These are phyloP conservation scores for Salvelinus alpinus DNA, from an alignment of 2,113 vertebrate species.

Conservation along the genomic window DNA sequence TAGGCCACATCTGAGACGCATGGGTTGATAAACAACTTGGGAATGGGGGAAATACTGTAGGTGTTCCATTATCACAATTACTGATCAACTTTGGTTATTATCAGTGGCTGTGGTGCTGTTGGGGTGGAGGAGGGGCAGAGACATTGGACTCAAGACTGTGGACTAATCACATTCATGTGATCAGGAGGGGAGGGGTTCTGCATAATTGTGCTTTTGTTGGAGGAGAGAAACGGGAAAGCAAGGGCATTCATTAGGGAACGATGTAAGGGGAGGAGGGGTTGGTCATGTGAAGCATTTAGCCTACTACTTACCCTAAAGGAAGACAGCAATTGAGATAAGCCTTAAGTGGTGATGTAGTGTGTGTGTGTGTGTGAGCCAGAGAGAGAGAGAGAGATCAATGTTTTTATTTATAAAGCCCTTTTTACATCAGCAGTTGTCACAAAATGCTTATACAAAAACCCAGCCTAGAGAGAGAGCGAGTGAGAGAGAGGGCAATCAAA, in stretches of 20 bases:
- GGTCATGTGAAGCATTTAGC: slow-evolving; percentile 46
- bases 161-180: slow-evolving; percentile 43
- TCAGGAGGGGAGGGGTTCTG: slow-evolving; percentile 32
- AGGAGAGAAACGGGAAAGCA: slow-evolving; percentile 49
- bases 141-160: slow-evolving; percentile 5
- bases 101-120: not conserved
- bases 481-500: too few species aligned
- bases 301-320: too few species aligned
- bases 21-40: not conserved
- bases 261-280: slow-evolving; percentile 21
- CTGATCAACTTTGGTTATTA: slow-evolving; percentile 5
- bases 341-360: too few species aligned
- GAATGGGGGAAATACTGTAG: not conserved
- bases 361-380: too few species aligned
- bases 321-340: not conserved
- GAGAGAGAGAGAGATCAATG: too few species aligned
- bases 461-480: too few species aligned
- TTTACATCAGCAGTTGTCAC: too few species aligned
- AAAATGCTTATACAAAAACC: too few species aligned
- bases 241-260: slow-evolving; percentile 34
- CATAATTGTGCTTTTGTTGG: slow-evolving; percentile 45
- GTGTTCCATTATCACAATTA: slow-evolving; percentile 35
- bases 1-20: slow-evolving; percentile 1
- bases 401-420: too few species aligned
- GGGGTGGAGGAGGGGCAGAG: slow-evolving; percentile 33